Evolutionary conservation across 2,797 vertebrate genomes (phyloP), one percentile per base, ranked within the genome.

Genomic region (Dipus sagitta): DNA sequence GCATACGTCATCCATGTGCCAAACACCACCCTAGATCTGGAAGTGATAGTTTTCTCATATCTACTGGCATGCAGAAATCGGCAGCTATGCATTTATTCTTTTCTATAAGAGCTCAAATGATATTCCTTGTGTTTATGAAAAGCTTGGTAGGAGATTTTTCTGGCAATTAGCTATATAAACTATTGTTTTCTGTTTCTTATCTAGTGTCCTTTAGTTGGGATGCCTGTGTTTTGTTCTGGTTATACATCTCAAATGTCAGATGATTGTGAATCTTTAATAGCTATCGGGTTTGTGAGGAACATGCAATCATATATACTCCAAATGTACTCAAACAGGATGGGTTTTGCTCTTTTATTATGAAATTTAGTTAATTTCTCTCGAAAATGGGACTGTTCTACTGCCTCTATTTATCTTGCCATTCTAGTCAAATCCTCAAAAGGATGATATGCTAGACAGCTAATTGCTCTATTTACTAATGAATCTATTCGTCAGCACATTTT

Each of bases 1-100:
- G 96, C 97, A 97, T 97, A 96, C 96, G 97, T 96, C 96, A 96
- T 24, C 94, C 96, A 96, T 96, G 97, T 96, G 97, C 97, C 97
- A 97, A 96, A 95, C 91, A 96, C 95, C 95, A 93, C 92, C 87
- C 95, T 89, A 94, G 95, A 95, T 96, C 95, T 97, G 95, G 88
- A 96, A 96, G 96, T 96, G 96, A 97, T 96, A 97, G 92, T 97
- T 96, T 96, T 96, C 95, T 96, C 95, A 95, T 95, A 92, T 89
- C 92, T 75, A 93, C 90, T 96, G 90, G 97, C 95, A 96, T 90
- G 97, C 91, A 65, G 86, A 96, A 78, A 83, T 93, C 86, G 89
- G 93, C 76, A 91, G 93, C 74, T 92, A 83, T 94, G 91, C 72
- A 93, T 93, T 96, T 95, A 94, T 94, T 94, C 94, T 94, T 94